Evolutionary conservation across 2,797 vertebrate genomes (phyloP).

Genomic region (Micrastur ruficollis): DNA sequence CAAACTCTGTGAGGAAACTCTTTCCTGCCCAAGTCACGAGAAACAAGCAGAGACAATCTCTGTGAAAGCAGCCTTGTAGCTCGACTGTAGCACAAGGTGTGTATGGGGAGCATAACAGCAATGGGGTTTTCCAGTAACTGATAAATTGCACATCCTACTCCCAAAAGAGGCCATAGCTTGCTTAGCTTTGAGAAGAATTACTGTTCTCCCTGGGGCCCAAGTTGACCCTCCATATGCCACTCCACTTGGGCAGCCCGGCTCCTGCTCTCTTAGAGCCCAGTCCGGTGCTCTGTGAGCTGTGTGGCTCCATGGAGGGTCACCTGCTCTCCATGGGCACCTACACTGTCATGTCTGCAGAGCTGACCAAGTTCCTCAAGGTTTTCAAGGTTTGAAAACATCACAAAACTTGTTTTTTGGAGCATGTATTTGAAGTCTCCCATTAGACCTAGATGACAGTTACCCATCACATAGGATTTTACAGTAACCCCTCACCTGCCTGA

Average conservation of each 20-base stretch:
- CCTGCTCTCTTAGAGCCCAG: background rate
- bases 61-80: background rate
- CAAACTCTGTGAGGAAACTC: background rate
- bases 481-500: background rate
- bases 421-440: background rate
- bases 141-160: background rate
- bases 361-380: background rate
- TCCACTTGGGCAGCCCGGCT: background rate
- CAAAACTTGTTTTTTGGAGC: accelerated
- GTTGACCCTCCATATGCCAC: background rate
- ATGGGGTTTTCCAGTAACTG: background rate
- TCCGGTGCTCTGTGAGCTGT: background rate
- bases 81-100: background rate
- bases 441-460: background rate
- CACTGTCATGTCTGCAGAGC: background rate
- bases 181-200: background rate
- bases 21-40: background rate
- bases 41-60: background rate
- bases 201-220: background rate
- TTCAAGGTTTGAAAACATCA: background rate
- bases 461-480: background rate
- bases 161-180: background rate
- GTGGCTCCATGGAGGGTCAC: background rate
- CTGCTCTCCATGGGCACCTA: background rate
- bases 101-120: background rate